These are phyloP conservation scores for Brachionus rubens DNA, from an alignment of 1,140 invertebrate species.

Conservation along the genomic window DNA sequence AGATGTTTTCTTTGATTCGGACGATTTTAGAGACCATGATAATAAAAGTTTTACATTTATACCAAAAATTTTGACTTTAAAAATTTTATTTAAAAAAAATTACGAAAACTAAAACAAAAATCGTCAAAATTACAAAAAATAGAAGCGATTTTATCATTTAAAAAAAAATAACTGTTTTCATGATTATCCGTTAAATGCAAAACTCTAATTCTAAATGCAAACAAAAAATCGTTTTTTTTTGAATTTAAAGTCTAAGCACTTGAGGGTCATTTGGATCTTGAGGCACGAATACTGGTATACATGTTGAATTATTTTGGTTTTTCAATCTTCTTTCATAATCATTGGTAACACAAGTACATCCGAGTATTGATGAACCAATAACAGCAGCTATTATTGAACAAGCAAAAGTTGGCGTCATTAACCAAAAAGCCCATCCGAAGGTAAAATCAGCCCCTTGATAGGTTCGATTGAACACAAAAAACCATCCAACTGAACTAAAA, in stretches of 20 bases:
- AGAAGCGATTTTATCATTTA: no score
- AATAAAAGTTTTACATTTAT: no score
- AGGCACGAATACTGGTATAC: neutral
- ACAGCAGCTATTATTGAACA: neutral
- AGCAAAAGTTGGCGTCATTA: conserved; percentile 10
- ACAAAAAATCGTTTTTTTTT: no score
- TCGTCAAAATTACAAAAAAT: no score
- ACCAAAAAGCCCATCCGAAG: conserved; percentile 34
- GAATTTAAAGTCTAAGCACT: conserved; percentile 11
- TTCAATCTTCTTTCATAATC: neutral
- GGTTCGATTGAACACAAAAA: conserved; percentile 12
- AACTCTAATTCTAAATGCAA: no score
- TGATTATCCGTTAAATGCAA: no score
- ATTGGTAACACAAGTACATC: conserved; percentile 44
- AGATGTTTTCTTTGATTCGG: no score
- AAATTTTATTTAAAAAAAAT: no score
- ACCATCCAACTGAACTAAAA: conserved; percentile 39
- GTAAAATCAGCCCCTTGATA: neutral
- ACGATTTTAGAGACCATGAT: no score
- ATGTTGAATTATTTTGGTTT: neutral
- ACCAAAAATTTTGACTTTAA: no score
- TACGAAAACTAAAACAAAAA: no score
- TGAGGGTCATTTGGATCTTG: conserved; percentile 13
- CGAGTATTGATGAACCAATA: conserved; percentile 31
- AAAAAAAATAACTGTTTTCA: no score